Conservation (phyloP, 2,888 invertebrate species). For the Oligia fasciuncula region DNA sequence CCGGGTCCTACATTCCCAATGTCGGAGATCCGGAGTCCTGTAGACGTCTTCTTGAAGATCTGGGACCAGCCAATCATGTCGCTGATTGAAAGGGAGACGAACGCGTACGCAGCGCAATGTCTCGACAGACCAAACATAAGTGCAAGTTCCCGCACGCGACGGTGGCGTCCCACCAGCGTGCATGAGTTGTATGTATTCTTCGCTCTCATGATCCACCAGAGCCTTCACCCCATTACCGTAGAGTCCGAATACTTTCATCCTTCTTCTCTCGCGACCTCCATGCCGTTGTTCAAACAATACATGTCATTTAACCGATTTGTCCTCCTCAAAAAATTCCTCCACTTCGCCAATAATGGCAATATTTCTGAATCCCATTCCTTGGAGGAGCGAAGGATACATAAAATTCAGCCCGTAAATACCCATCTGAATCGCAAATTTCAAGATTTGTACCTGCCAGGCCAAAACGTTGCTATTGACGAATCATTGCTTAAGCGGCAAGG, state of each 20-base stretch:
- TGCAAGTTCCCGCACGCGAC: neutral
- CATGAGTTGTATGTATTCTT: neutral
- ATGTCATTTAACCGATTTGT: neutral
- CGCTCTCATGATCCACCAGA: neutral
- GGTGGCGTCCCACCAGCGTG: neutral
- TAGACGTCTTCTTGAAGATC: slow-evolving; percentile 4
- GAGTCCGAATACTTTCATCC: neutral
- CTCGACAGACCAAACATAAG: neutral
- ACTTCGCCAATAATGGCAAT: neutral
- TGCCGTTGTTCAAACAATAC: neutral
- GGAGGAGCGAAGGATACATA: neutral
- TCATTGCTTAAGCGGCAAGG: no score
- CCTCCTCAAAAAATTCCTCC: neutral
- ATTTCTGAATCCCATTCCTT: neutral
- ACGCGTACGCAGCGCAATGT: neutral
- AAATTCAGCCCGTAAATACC: neutral
- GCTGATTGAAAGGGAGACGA: neutral
- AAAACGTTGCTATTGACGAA: neutral
- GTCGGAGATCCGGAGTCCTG: neutral
- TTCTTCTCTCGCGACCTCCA: neutral
- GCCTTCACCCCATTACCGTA: neutral
- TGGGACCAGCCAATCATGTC: slow-evolving; percentile 1
- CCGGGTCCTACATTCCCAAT: slow-evolving; percentile 6
- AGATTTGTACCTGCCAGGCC: neutral
- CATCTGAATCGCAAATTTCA: neutral